phyloP scores from a whole-genome alignment of 2,113 vertebrate species.

The Macrotus californicus region DNA sequence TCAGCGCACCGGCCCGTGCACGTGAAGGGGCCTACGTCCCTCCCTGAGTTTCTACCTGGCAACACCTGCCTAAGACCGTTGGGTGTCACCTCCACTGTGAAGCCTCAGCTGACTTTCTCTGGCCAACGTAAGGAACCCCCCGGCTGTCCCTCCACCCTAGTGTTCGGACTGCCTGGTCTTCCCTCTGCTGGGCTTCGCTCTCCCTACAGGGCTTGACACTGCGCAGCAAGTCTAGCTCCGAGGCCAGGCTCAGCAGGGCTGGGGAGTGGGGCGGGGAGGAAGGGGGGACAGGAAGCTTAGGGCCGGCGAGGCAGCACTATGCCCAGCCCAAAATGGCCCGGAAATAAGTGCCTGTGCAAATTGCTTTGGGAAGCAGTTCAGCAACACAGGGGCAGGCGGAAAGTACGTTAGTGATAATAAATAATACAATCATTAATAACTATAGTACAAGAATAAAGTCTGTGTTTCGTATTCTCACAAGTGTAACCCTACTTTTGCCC shows the following conservation, averaged over 20 bases:
- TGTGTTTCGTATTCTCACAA: too few species aligned
- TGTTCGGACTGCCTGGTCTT: rapidly evolving
- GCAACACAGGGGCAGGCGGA: neutral
- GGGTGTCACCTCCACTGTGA: neutral
- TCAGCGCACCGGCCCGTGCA: neutral
- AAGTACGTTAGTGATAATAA: neutral
- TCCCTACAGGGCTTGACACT: neutral
- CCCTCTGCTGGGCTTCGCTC: neutral
- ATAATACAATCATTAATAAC: neutral
- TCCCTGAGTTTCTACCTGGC: neutral
- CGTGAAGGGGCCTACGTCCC: neutral
- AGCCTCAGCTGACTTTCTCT: neutral
- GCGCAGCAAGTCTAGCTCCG: rapidly evolving
- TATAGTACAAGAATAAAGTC: too few species aligned
- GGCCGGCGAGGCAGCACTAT: neutral
- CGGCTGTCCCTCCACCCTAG: neutral
- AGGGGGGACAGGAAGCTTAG: neutral
- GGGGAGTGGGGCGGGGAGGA: rapidly evolving
- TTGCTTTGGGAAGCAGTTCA: neutral
- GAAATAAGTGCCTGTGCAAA: neutral
- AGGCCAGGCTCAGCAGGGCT: neutral
- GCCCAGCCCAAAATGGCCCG: neutral
- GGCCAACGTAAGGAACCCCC: neutral
- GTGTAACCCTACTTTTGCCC: too few species aligned
- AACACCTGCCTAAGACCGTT: neutral